Percentiles rank a stretch among this genome's conserved stretches.
phyloP scores from a whole-genome alignment of 2,888 invertebrate species.

The Cremastinae sp. region DNA sequence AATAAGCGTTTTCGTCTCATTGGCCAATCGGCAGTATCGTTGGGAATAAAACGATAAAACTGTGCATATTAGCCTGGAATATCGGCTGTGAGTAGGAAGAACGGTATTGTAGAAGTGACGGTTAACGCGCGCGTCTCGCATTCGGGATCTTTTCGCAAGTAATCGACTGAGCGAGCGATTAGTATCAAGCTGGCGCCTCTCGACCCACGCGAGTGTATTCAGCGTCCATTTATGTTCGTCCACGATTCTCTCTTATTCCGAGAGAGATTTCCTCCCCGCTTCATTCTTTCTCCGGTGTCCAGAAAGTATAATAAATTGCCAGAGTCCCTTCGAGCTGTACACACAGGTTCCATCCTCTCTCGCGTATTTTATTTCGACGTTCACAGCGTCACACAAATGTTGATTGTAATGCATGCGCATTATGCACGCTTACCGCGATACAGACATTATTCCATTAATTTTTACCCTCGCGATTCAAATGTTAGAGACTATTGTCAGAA shows the following conservation, averaged over 20 bases:
- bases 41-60: slow-evolving; percentile 23
- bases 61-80: neutral
- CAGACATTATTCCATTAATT: slow-evolving; percentile 45
- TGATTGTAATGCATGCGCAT: slow-evolving; percentile 35
- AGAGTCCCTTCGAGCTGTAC: slow-evolving; percentile 40
- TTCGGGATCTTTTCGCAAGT: slow-evolving; percentile 34
- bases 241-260: slow-evolving; percentile 3
- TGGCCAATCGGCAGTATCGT: neutral
- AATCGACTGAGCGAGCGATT: slow-evolving; percentile 59
- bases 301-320: slow-evolving; percentile 52
- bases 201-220: slow-evolving; percentile 55
- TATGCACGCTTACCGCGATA: slow-evolving; percentile 32
- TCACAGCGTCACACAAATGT: slow-evolving; percentile 32
- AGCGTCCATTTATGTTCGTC: slow-evolving; percentile 33
- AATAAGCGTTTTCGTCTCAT: neutral
- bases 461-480: slow-evolving; percentile 12
- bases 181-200: slow-evolving; percentile 62
- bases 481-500: no score
- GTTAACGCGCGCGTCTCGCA: slow-evolving; percentile 25
- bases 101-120: slow-evolving; percentile 11
- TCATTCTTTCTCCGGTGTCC: neutral
- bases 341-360: slow-evolving; percentile 20
- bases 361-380: slow-evolving; percentile 43
- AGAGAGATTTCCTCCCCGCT: neutral
- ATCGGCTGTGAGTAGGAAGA: neutral